Base-by-base conservation (phyloP, 2,888 invertebrate genomes). In the Himalopsyche anomala region DNA sequence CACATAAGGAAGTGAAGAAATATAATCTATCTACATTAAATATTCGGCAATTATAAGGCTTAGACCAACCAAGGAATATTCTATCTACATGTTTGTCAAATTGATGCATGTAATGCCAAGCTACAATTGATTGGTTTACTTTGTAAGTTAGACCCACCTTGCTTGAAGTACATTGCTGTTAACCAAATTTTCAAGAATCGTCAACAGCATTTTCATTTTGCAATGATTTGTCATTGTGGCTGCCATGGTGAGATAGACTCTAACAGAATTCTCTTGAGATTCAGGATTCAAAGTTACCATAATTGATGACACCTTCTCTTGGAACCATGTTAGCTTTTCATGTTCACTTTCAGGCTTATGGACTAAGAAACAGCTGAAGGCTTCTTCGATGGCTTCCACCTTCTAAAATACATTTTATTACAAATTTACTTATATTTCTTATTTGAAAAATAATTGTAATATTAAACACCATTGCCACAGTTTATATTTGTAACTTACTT, bases 321-420 rank as follows among this genome's bases (percentile, higher is more conserved):
- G 95, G 92, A 96, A 96, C 90, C 93, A 91, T 62, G 94, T 91
- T 45, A 95, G 92, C 90, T 95, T 96, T 89, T 96, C 95, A 89
- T 92, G 93, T 90, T 97, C 96, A 86, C 94, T 94, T 83, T 95
- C 95, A 28, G 95, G 93, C 89, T 96, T 95, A 90, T 97, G 96
- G 1, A 97, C 96, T 86, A 98, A 94, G 89, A 97, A 97, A 89
- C 97, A 97, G 90, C 97, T 96, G 90, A 99, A 98, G 0, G 97
- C 97, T 91, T 98, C 97, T 90, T 98, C 98, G 54, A 97, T 96
- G 0, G 95, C 94, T 90, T 97, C 97, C 9, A 97, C 96, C 91
- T 95, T 95, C 96, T 96, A 89, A 17, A 92, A 92, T 74, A 19
- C 17, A n/a, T 80, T 51, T 9, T 3, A 9, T 45, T 45, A 45